These are phyloP conservation scores for Thymallus thymallus DNA, from an alignment of 2,113 vertebrate species.

Conservation along the genomic window DNA sequence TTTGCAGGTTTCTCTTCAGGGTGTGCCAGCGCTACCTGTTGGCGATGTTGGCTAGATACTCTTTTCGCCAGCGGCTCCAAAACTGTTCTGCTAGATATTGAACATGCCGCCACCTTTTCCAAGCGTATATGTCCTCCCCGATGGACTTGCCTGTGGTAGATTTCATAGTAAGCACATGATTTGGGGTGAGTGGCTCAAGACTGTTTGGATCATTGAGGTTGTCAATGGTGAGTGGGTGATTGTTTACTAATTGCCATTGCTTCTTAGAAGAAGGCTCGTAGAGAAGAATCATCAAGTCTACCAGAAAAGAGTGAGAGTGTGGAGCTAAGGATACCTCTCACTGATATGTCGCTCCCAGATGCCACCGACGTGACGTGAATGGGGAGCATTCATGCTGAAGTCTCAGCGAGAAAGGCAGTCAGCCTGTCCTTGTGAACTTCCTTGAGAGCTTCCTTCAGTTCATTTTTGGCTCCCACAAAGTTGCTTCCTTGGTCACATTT, in stretches of 20 bases:
- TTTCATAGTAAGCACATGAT: conserved; percentile 18
- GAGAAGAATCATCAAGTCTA: conserved; percentile 20
- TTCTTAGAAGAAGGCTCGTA: conserved; percentile 15
- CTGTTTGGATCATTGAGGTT: conserved; percentile 10
- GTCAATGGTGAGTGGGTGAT: not conserved
- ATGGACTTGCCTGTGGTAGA: too few relatives aligned
- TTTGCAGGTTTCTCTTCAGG: conserved; percentile 9
- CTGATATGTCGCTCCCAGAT: conserved; percentile 35
- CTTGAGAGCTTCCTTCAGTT: conserved; percentile 17
- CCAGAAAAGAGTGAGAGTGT: not conserved
- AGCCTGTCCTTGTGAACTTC: conserved; percentile 20
- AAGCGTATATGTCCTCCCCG: not conserved
- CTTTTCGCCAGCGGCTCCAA: conserved; percentile 13
- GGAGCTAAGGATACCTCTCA: conserved; percentile 7
- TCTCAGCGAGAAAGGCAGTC: conserved; percentile 17
- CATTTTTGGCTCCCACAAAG: conserved; percentile 27
- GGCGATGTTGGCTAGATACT: conserved; percentile 12
- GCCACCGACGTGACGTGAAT: conserved; percentile 33
- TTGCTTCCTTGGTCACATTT: conserved; percentile 36
- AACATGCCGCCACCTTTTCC: not conserved
- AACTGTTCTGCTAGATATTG: conserved; percentile 20
- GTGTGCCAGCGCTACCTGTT: conserved; percentile 10
- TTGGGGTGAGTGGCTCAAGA: conserved; percentile 5
- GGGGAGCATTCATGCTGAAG: not conserved
- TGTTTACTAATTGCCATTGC: not conserved